Evolutionary conservation across 2,888 invertebrate genomes (phyloP), one percentile per base, ranked within the genome.

Genomic region (Agrochola circellaris): DNA sequence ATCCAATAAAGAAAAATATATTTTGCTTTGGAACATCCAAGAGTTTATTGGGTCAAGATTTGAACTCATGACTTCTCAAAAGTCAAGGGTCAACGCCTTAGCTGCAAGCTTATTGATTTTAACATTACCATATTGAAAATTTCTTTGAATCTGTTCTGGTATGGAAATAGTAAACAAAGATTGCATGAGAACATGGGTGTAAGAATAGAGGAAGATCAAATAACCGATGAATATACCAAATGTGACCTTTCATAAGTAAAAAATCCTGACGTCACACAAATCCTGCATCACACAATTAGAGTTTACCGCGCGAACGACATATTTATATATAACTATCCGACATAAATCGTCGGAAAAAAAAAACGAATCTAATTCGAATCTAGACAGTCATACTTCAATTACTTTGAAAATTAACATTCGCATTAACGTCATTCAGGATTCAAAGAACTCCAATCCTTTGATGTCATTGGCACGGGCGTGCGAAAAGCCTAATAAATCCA

Each of bases 401-500:
- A 77, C 48, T 51, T 13, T 48, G 30, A 26, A 70, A 72, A 69
- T 68, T 77, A 64, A 73, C 61, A 68, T 61, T 54, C 54, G 1
- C 54, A 85, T 67, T 67, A 78, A 75, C 45, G 45, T 70, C 74
- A 60, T 73, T 73, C 65, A 2, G 15, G 11, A 74, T 78, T 79
- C 86, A 84, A 84, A 84, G 78, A 65, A 48, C 48, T 2, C 1
- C 9, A 62, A 60, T 58, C 72, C 86, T 79, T 84, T 84, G 86
- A 84, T 58, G 74, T 62, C 62, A 82, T 74, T 72, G 61, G 73
- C 68, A 77, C 13, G 65, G 34, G 17, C 7, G 60, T 68, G 79
- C 75, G 69, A 82, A 82, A 86, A 73, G 61, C 66, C 23, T 15
- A 86, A 82, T 86, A 86, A 84, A 84, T 86, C 70, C 17, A 38